Conservation (phyloP, 2,113 vertebrate species). For the Ammodytes dubius region DNA sequence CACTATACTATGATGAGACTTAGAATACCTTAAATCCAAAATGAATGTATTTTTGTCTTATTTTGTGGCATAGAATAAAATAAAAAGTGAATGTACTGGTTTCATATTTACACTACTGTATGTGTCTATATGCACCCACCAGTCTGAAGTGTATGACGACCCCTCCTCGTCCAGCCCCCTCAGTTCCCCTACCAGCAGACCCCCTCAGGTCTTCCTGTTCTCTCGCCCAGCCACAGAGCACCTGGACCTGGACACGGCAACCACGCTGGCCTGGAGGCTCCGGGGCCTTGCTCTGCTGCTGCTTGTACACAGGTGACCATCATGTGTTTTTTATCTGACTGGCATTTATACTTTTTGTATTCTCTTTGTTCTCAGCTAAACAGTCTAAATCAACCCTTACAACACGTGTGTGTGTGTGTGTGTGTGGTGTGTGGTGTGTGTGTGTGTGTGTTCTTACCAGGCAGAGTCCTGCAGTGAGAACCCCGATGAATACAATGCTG, state of each 20-base stretch:
- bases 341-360: neutral
- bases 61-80: neutral
- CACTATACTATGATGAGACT: too few relatives aligned
- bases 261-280: constrained; percentile 89
- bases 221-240: constrained; percentile 86
- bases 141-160: constrained; percentile 89
- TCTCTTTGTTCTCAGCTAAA: neutral
- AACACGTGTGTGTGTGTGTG: neutral
- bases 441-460: constrained; percentile 62
- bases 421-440: constrained; percentile 3
- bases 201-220: constrained; percentile 92
- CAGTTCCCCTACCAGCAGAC: constrained; percentile 89
- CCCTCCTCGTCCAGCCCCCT: constrained; percentile 88
- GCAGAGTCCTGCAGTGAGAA: constrained; percentile 77
- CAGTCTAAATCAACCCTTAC: neutral
- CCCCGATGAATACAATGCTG: constrained; percentile 78
- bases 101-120: neutral
- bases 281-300: constrained; percentile 90
- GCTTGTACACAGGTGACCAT: constrained; percentile 89
- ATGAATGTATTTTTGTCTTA: neutral
- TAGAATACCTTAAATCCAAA: neutral
- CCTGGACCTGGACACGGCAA: constrained; percentile 88
- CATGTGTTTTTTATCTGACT: neutral
- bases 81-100: neutral
- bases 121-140: neutral